Evolutionary conservation across 1,140 invertebrate species (phyloP), one percentile per base, ranked within the genome.

Genomic region (Battus philenor): DNA sequence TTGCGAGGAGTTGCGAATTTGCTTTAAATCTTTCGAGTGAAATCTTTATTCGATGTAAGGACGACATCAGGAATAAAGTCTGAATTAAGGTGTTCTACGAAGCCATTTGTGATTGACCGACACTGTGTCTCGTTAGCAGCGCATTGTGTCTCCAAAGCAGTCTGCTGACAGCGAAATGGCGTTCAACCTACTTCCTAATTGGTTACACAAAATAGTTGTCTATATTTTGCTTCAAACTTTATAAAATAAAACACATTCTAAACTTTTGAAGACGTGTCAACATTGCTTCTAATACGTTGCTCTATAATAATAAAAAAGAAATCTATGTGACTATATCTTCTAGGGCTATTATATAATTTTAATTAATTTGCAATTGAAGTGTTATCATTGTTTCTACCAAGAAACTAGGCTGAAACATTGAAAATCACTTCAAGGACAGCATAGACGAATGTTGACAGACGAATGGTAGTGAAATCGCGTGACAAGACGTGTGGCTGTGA

Each of bases 1-100:
- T 68, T 77, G 68, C 75, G 67, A 59, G 20, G 60, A 81, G 61
- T 79, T 68, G 75, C 77, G 73, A 77, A 68, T 54, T 65, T 44
- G 63, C 67, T 75, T 47, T 58, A 57, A 78, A 73, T 58, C 68
- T 73, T 65, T 54, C 29, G 68, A 69, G 69, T 75, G 65, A 47
- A 62, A 77, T 80, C 61, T 56, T 50, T 57, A 56, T 41, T 45
- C 58, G 44, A 59, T n/a, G 59, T 54, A 43, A 58, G 6, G 50
- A 48, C 31, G 54, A 47, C 45, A 73, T 65, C 63, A 64, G 66
- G 73, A 70, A 73, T 59, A 66, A 71, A 72, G 58, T 59, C 43
- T 29, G 56, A 54, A 69, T 67, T 67, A 65, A 68, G 56, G 64
- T 68, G 59, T 68, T 64, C 52, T 53, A 44, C 36, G 50, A 58